Conservation (phyloP, 35 echinoderm and acorn worm species). For the Stichopus chloronotus region DNA sequence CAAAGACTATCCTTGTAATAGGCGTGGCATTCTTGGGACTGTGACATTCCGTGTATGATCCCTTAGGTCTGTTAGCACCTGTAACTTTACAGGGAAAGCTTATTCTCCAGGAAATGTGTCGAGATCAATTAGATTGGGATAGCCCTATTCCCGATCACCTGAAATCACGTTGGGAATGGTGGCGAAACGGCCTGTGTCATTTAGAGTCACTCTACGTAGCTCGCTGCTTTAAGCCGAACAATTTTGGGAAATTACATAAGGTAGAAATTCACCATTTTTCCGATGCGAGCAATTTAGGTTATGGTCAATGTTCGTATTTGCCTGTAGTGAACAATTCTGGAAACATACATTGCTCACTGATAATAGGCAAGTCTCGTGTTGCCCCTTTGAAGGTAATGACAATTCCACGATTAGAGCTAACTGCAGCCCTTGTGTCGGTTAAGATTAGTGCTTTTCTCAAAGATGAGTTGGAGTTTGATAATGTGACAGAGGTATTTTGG, state of each 20-base stretch:
- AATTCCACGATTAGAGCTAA: slow-evolving; percentile 70
- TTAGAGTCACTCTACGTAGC: slow-evolving; percentile 49
- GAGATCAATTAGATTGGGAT: slow-evolving; percentile 56
- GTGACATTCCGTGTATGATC: slow-evolving; percentile 59
- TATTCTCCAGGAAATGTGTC: slow-evolving; percentile 59
- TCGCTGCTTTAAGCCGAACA: slow-evolving; percentile 64
- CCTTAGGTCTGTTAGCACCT: slow-evolving; percentile 60
- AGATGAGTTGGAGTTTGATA: slow-evolving; percentile 60
- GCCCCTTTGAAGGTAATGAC: slow-evolving; percentile 60
- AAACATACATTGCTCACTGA: slow-evolving; percentile 50
- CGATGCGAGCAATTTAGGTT: slow-evolving; percentile 66
- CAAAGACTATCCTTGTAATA: not conserved
- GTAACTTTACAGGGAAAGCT: slow-evolving; percentile 48
- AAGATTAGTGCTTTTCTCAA: slow-evolving; percentile 45
- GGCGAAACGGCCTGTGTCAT: not conserved
- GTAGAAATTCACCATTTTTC: slow-evolving; percentile 81
- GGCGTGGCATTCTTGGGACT: not conserved
- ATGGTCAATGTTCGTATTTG: slow-evolving; percentile 74
- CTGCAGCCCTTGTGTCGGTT: slow-evolving; percentile 37
- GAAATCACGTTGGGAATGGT: slow-evolving; percentile 35
- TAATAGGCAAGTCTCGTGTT: slow-evolving; percentile 73
- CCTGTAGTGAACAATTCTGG: slow-evolving; percentile 47
- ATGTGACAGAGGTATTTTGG: slow-evolving; percentile 41
- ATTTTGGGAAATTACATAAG: slow-evolving; percentile 38
- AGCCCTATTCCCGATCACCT: slow-evolving; percentile 22